These are phyloP conservation scores for Lysandra coridon DNA, from an alignment of 2,888 invertebrate genomes.

Conservation along the genomic window DNA sequence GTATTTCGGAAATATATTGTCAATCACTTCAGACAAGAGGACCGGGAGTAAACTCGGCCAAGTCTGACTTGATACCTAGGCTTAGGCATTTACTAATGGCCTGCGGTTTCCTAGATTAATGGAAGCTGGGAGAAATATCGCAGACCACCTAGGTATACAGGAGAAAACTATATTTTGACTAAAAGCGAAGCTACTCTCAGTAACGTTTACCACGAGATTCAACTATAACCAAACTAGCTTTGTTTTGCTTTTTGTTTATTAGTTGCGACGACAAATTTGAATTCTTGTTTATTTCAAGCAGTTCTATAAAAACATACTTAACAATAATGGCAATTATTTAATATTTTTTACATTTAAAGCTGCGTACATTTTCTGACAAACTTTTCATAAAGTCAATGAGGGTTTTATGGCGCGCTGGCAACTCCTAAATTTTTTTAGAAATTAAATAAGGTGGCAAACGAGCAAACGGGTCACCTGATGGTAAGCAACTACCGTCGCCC, in stretches of 20 bases:
- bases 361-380: no score
- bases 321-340: no score
- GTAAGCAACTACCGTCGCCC: no score
- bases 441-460: no score
- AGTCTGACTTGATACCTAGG: constrained; percentile 19
- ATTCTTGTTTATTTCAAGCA: no score
- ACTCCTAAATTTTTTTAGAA: no score
- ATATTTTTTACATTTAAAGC: no score
- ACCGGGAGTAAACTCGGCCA: constrained; percentile 2
- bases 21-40: constrained; percentile 1
- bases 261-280: neutral
- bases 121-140: neutral
- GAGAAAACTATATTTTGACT: neutral
- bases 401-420: no score
- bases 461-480: no score
- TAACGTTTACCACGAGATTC: neutral
- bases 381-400: no score
- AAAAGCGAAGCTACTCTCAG: neutral
- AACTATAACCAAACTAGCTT: neutral
- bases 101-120: constrained; percentile 16
- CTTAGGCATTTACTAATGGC: constrained; percentile 19
- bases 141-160: neutral
- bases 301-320: no score
- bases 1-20: neutral
- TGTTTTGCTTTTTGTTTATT: neutral